Percentiles rank a stretch among this genome's conserved stretches.
Conservation (phyloP, 2,113 vertebrate genomes). For the Oncorhynchus tshawytscha region DNA sequence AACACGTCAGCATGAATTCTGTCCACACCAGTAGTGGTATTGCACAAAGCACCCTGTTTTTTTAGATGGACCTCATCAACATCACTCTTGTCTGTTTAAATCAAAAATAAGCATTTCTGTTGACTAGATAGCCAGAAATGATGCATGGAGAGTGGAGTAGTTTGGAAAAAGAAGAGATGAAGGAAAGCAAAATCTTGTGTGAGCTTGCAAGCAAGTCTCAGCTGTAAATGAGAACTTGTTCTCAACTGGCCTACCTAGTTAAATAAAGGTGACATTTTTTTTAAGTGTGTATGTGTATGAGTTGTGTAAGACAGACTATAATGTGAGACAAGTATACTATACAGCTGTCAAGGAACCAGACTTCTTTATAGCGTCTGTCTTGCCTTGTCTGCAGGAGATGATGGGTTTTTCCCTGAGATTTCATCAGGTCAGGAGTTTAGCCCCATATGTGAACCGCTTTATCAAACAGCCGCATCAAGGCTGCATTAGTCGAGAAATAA, state of each 20-base stretch:
- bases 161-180: too few species aligned
- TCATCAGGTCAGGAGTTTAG: slow-evolving; percentile 32
- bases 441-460: slow-evolving; percentile 26
- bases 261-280: too few species aligned
- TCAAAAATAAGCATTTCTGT: too few species aligned
- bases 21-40: background rate
- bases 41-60: background rate
- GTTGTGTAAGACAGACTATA: background rate
- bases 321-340: background rate
- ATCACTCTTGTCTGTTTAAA: too few species aligned
- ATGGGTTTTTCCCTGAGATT: slow-evolving; percentile 24
- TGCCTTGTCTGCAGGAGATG: slow-evolving; percentile 15
- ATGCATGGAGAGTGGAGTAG: too few species aligned
- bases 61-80: background rate
- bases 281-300: background rate
- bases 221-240: too few species aligned
- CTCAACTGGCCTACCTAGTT: too few species aligned
- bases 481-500: slow-evolving; percentile 24
- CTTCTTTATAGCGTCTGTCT: slow-evolving; percentile 13
- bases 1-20: background rate
- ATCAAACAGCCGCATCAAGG: slow-evolving; percentile 37
- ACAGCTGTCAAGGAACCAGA: background rate
- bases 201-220: background rate
- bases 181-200: background rate
- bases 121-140: too few species aligned